Evolutionary conservation across 2,888 invertebrate genomes (phyloP).

Genomic region (Drosophila anceps): DNA sequence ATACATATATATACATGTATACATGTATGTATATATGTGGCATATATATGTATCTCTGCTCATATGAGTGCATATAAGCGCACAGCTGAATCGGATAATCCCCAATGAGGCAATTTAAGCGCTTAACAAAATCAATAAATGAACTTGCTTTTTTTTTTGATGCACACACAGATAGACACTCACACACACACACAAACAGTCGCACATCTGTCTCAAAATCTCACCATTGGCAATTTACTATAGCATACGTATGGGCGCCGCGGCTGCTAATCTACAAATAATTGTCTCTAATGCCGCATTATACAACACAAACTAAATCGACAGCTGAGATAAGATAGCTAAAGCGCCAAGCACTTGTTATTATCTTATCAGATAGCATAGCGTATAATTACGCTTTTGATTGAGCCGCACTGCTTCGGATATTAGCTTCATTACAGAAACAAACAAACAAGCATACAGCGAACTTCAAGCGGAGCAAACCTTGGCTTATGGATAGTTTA

Average conservation of each 20-base stretch:
- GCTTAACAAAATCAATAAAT: conserved; percentile 56
- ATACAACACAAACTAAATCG: conserved; percentile 19
- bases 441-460: background rate
- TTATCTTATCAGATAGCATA: conserved; percentile 28
- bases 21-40: background rate
- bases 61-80: conserved; percentile 2
- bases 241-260: conserved; percentile 48
- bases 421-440: background rate
- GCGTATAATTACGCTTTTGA: conserved; percentile 2
- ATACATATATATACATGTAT: background rate
- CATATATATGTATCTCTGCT: background rate
- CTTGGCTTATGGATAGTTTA: background rate
- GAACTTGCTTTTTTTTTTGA: conserved; percentile 22
- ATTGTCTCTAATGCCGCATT: conserved; percentile 36
- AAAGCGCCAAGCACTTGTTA: conserved; percentile 15
- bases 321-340: conserved; percentile 18
- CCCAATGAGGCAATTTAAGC: conserved; percentile 67
- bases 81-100: conserved; percentile 51
- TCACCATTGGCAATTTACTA: conserved; percentile 23
- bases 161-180: conserved; percentile 12
- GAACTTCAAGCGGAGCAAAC: background rate
- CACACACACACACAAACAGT: conserved; percentile 1
- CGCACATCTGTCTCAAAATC: conserved; percentile 26
- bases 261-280: conserved; percentile 43
- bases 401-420: background rate